Percentiles rank a stretch among this genome's conserved stretches.
phyloP scores from a whole-genome alignment of 2,888 invertebrate species.

The Drosophila imparisetae region DNA sequence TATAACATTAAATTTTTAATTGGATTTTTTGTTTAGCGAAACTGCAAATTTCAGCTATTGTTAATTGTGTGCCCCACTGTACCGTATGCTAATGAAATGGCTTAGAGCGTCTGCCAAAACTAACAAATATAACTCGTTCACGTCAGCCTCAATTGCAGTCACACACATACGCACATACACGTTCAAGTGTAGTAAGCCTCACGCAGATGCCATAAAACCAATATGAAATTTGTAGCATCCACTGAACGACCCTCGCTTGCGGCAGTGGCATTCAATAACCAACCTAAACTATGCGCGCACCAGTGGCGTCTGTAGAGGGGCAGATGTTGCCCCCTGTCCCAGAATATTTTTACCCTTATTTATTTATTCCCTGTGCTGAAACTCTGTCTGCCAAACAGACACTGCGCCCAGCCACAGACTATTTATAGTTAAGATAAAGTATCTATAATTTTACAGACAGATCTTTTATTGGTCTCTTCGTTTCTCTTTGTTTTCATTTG shows the following conservation, averaged over 20 bases:
- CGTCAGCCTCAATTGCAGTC: conserved; percentile 28
- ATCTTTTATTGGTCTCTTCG: neutral
- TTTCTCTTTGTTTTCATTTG: neutral
- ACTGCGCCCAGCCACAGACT: neutral
- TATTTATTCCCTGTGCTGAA: neutral
- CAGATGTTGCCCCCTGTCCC: rapidly evolving
- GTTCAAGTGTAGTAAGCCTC: conserved; percentile 3
- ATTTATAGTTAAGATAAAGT: neutral
- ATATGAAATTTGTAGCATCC: conserved; percentile 61
- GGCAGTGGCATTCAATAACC: conserved; percentile 65
- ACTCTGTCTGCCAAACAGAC: neutral
- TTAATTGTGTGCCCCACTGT: conserved; percentile 36
- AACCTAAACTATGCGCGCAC: conserved; percentile 67
- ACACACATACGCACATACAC: conserved; percentile 9
- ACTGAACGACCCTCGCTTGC: conserved; percentile 45
- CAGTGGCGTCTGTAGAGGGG: conserved; percentile 10
- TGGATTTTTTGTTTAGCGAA: neutral
- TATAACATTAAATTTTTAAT: neutral
- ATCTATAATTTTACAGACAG: neutral
- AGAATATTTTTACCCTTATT: neutral
- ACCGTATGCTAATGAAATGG: conserved; percentile 62
- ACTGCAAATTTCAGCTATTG: neutral
- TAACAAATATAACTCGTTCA: conserved; percentile 59
- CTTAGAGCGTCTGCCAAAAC: conserved; percentile 41
- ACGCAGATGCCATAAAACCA: conserved; percentile 64